Evolutionary conservation across 2,797 vertebrate genomes (phyloP).

Genomic region (Acanthurus lineatus): DNA sequence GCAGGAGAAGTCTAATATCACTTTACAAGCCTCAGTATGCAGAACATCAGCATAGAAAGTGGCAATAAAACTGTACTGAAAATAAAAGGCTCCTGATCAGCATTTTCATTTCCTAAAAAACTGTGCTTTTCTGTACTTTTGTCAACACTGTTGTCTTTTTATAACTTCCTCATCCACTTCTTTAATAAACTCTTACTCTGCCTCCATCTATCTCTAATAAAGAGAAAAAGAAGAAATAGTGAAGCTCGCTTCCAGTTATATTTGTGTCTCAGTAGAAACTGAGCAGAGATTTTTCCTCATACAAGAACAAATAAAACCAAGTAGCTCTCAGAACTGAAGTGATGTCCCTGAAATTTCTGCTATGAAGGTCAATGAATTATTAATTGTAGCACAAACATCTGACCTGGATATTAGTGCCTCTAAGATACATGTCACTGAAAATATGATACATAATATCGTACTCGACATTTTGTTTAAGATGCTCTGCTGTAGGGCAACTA

Average conservation of each 20-base stretch:
- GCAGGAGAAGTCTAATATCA: too few species aligned
- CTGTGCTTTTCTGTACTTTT: background rate
- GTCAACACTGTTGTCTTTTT: background rate
- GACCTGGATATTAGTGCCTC: conserved; percentile 24
- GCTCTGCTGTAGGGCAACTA: background rate
- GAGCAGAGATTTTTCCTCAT: background rate
- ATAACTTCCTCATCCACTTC: background rate
- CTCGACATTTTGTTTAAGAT: background rate
- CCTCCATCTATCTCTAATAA: background rate
- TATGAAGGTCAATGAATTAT: conserved; percentile 56
- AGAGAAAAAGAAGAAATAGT: background rate
- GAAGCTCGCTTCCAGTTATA: background rate
- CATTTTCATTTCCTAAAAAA: too few species aligned
- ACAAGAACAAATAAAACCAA: background rate
- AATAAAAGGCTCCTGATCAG: too few species aligned
- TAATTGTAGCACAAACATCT: conserved; percentile 40
- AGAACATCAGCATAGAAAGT: too few species aligned
- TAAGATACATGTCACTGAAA: conserved; percentile 12
- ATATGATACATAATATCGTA: conserved; percentile 4
- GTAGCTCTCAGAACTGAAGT: background rate
- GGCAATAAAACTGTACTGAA: too few species aligned
- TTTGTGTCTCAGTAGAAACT: background rate
- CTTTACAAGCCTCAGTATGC: too few species aligned
- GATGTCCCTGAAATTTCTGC: conserved; percentile 27
- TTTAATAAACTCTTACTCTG: background rate